A percentile compares a stretch with the other conserved stretches of the same genome.
Evolutionary conservation across 2,113 vertebrate species (phyloP).

Genomic region (Ia io): DNA sequence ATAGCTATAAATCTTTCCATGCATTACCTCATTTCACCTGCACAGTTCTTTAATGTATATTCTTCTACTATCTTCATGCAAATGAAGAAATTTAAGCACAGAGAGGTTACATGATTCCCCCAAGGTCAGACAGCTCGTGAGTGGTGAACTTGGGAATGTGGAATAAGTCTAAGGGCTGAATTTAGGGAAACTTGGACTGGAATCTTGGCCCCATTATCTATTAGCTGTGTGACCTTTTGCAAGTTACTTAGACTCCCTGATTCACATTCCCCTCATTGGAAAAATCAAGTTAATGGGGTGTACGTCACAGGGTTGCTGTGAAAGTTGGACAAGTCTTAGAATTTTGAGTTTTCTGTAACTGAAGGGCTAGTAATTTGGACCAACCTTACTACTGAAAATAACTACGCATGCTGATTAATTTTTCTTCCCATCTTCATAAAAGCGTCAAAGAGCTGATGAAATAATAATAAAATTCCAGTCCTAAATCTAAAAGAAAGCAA

Average conservation of each 20-base stretch:
- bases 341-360: not conserved
- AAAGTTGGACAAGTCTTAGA: not conserved
- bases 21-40: not conserved
- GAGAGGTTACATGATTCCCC: not conserved
- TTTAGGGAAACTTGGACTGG: not conserved
- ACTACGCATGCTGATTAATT: not conserved
- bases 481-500: not conserved
- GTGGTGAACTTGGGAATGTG: not conserved
- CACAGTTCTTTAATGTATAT: not conserved
- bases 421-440: not conserved
- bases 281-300: constrained; percentile 25
- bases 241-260: constrained; percentile 40
- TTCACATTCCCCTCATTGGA: constrained; percentile 32
- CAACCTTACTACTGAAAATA: constrained; percentile 8
- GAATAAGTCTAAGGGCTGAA: not conserved
- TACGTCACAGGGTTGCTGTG: not conserved
- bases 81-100: not conserved
- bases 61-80: not conserved
- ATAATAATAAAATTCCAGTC: not conserved
- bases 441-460: not conserved
- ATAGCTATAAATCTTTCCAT: not conserved
- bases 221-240: not conserved
- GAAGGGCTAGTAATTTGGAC: not conserved
- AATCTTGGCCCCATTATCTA: not conserved
- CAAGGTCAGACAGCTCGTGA: not conserved